phyloP scores from a whole-genome alignment of 2,113 vertebrate genomes.

The Bos javanicus region DNA sequence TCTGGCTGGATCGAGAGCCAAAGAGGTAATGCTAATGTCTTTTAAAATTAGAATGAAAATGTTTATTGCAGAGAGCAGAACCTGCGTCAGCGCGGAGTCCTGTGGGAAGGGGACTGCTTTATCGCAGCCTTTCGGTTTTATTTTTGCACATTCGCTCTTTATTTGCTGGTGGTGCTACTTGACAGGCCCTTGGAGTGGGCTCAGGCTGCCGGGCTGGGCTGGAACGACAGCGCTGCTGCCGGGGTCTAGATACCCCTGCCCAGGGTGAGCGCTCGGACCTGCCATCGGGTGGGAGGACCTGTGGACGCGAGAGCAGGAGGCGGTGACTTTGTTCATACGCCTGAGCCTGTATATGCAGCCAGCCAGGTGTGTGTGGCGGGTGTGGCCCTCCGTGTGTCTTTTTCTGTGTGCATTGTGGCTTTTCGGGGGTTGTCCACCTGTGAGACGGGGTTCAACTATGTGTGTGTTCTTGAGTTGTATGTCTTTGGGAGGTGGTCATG shows the following conservation, averaged over 20 bases:
- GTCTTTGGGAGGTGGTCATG: not conserved
- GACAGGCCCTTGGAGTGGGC: constrained; percentile 31
- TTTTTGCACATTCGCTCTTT: constrained; percentile 69
- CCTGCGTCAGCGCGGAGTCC: constrained; percentile 70
- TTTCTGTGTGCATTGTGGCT: not conserved
- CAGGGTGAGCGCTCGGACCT: constrained; percentile 23
- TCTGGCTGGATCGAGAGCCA: constrained; percentile 46
- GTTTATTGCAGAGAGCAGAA: constrained; percentile 71
- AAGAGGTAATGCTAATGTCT: constrained; percentile 72
- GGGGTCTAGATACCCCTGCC: not conserved
- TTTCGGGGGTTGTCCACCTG: accelerated
- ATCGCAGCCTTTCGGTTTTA: constrained; percentile 61
- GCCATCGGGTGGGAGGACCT: not conserved
- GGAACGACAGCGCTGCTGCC: not conserved
- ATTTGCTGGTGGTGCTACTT: constrained; percentile 43
- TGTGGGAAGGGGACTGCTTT: constrained; percentile 73
- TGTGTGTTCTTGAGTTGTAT: not conserved
- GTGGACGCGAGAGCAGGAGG: not conserved
- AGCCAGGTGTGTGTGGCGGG: not conserved
- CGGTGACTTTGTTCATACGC: not conserved
- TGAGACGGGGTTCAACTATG: not conserved
- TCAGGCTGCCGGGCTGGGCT: not conserved
- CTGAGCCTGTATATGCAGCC: not conserved
- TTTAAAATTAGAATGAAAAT: constrained; percentile 76
- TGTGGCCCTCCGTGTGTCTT: not conserved